Conservation (phyloP, 1,140 invertebrate genomes). For the Plutomurus gul region DNA sequence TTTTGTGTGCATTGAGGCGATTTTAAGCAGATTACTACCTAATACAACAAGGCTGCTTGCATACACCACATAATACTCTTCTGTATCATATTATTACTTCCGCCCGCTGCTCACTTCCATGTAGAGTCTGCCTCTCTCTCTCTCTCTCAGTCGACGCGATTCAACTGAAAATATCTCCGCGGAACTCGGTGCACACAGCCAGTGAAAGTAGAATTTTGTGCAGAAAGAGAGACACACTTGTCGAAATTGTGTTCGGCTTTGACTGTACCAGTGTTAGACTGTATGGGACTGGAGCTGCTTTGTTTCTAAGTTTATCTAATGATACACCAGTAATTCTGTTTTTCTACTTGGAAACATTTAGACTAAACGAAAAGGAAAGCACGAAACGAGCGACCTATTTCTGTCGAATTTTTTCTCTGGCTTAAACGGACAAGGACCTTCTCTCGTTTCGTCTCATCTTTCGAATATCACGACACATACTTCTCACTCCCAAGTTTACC, state of each 20-base stretch:
- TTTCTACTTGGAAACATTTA: not conserved
- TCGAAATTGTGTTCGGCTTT: not conserved
- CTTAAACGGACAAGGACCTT: constrained; percentile 1
- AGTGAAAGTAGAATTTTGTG: not conserved
- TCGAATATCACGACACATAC: no score
- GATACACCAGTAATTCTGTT: not conserved
- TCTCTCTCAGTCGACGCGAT: not conserved
- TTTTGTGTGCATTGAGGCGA: constrained; percentile 12
- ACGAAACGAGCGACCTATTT: not conserved
- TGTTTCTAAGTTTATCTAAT: not conserved
- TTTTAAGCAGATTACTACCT: constrained; percentile 21
- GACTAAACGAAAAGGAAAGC: not conserved
- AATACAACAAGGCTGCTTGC: constrained; percentile 18
- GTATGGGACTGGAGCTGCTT: not conserved
- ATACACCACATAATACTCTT: constrained; percentile 27
- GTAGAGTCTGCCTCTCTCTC: not conserved
- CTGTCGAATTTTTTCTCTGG: constrained; percentile 1
- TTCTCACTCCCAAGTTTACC: not conserved
- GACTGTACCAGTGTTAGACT: no score
- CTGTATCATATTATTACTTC: constrained; percentile 30
- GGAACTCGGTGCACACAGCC: no score
- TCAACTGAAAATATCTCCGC: not conserved
- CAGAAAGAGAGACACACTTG: not conserved
- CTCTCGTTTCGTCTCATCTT: not conserved
- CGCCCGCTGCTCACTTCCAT: constrained; percentile 7